Percentiles rank a stretch among this genome's conserved stretches.
Conservation (phyloP, 2,113 vertebrate species). For the Pandion haliaetus region DNA sequence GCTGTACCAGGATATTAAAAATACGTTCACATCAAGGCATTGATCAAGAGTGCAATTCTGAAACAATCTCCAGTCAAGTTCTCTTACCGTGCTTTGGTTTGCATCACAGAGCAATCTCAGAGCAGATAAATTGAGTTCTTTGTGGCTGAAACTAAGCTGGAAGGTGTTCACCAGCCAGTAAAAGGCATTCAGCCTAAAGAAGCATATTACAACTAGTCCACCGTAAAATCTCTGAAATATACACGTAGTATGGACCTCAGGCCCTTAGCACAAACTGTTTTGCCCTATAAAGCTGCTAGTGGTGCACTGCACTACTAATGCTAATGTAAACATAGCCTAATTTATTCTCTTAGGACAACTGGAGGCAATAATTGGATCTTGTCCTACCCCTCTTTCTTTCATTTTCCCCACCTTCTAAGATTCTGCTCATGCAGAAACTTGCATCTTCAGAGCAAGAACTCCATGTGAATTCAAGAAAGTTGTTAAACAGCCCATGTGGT, state of each 20-base stretch:
- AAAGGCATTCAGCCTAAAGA: not conserved
- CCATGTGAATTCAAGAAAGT: not conserved
- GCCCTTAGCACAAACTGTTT: not conserved
- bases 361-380: not conserved
- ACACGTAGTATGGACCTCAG: rapidly evolving
- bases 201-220: not conserved
- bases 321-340: not conserved
- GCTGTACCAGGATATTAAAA: not conserved
- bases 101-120: not conserved
- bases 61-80: not conserved
- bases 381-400: not conserved
- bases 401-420: not conserved
- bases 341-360: not conserved
- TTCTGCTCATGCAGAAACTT: not conserved
- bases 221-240: not conserved
- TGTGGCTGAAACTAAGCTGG: not conserved
- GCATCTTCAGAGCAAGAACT: not conserved
- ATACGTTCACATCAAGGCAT: not conserved
- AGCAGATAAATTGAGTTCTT: not conserved
- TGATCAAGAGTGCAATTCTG: not conserved
- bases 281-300: not conserved
- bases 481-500: not conserved
- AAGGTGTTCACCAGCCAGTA: not conserved
- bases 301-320: not conserved
- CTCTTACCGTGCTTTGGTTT: not conserved